Evolutionary conservation across 2,888 invertebrate genomes (phyloP), one percentile per base, ranked within the genome.

Genomic region (Amiota communis): DNA sequence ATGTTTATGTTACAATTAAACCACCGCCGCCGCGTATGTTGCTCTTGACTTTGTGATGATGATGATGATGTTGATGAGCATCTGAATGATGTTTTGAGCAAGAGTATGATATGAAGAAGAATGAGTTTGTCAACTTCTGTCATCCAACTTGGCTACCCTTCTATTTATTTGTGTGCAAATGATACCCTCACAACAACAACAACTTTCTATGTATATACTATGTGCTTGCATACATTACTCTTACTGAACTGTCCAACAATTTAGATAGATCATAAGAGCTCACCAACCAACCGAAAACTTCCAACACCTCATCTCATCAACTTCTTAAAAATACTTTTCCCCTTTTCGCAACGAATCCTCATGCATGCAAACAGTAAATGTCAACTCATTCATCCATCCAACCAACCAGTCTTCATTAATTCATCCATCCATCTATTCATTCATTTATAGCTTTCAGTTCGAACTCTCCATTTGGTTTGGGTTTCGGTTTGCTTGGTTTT

Each of bases 61-160:
- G 68, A 53, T 68, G 23, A 0, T n/a, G n/a, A 12, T 15, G 72
- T 51, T 75, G 75, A 77, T 75, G 53, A 51, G 3, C 13, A n/a
- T 6, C n/a, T 1, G 53, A 12, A 51, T 12, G 12, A 51, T 2
- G 53, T n/a, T n/a, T n/a, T 3, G 53, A 2, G 6, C 36, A 36
- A 36, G 36, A 36, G 36, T 6, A 36, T 36, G 36, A 6, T 6
- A 51, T 51, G 12, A 12, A 12, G n/a, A n/a, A 51, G 53, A 3
- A 51, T 51, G 12, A 51, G 13, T n/a, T 12, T 51, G 53, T 12
- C 53, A n/a, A 8, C 12, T 51, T 4, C 12, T 51, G 51, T 11
- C n/a, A 51, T 2, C 23, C 4, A 51, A 51, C 51, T 51, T 51
- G 53, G 57, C 57, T 15, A 15, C 57, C 57, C 57, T 8, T 57